phyloP scores from a whole-genome alignment of 2,888 invertebrate species.

The Lomographa bimaculata region DNA sequence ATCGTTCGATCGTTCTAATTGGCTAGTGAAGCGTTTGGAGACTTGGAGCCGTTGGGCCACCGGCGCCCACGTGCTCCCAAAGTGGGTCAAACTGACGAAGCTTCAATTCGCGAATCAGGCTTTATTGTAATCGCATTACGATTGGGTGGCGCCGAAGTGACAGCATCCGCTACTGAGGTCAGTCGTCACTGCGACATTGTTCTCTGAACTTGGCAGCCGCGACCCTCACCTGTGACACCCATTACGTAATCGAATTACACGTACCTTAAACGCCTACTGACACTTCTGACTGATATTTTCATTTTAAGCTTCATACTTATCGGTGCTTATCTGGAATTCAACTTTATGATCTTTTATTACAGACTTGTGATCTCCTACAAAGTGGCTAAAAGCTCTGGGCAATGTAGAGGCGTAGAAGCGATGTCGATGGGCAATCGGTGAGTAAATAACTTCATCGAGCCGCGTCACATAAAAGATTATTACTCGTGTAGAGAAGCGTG shows the following conservation, averaged over 20 bases:
- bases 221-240: slow-evolving; percentile 52
- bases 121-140: slow-evolving; percentile 61
- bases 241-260: slow-evolving; percentile 26
- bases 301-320: background rate
- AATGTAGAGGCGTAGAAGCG: slow-evolving; percentile 34
- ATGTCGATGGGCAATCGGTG: slow-evolving; percentile 43
- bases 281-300: background rate
- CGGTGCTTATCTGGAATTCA: background rate
- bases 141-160: slow-evolving; percentile 35
- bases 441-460: slow-evolving; percentile 59
- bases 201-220: slow-evolving; percentile 52
- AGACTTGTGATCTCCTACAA: slow-evolving; percentile 26
- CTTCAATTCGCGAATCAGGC: slow-evolving; percentile 54
- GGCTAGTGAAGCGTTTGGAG: slow-evolving; percentile 43
- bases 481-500: slow-evolving; percentile 46
- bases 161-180: slow-evolving; percentile 40
- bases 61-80: slow-evolving; percentile 46
- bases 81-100: slow-evolving; percentile 62
- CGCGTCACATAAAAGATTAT: slow-evolving; percentile 55
- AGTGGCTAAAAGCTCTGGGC: slow-evolving; percentile 28
- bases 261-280: slow-evolving; percentile 3
- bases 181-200: slow-evolving; percentile 53
- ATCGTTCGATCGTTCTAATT: slow-evolving; percentile 52
- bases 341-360: slow-evolving; percentile 1
- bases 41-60: slow-evolving; percentile 35